Base-by-base conservation (phyloP, 2,113 vertebrate species). In the Prinia subflava region DNA sequence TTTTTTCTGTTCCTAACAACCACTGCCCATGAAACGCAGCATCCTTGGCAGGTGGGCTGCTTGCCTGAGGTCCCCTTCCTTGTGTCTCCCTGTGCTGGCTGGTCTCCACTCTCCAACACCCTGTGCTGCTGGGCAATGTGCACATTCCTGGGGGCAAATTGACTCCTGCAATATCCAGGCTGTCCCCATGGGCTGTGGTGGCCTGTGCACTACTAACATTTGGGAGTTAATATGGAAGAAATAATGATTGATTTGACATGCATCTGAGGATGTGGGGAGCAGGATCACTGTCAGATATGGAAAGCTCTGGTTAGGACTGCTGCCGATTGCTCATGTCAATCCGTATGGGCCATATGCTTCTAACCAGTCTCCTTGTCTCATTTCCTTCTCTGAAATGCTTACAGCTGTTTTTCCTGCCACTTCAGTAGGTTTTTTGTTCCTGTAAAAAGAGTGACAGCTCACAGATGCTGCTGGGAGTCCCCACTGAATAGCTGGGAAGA, bases 371-470 rank as follows among this genome's bases (percentile, higher is more conserved):
- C 79, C 85, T 80, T 81, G 91, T 90, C 69, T 95, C 87, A 92
- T 95, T 95, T 95, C 90, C 78, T 91, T 62, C 90, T 88, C 65
- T 82, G 67, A 92, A 95, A 93, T 69, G 59, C 92, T 91, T 89
- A 83, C 91, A 96, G 92, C 87, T 96, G 93, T 85, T 92, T 92
- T 50, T 91, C 39, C 59, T 96, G 90, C 90, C 24, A 42, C 79
- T 94, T 94, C 92, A 95, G 94, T 79, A 95, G 78, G 69, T 59
- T 95, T 95, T 92, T 96, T 95, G 70, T 97, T 94, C 64, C 76
- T 90, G 76, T 90, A 46, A 28, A 73, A 78, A 75, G 91, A 91
- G 52, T 95, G 94, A 92, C 77, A 94, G 87, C 81, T 82, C 81
- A 91, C 95, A 94, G 89, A 96, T 95, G 95, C 89, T 95, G 78